Conservation (phyloP, 2,113 vertebrate genomes). For the Sceloporus undulatus region DNA sequence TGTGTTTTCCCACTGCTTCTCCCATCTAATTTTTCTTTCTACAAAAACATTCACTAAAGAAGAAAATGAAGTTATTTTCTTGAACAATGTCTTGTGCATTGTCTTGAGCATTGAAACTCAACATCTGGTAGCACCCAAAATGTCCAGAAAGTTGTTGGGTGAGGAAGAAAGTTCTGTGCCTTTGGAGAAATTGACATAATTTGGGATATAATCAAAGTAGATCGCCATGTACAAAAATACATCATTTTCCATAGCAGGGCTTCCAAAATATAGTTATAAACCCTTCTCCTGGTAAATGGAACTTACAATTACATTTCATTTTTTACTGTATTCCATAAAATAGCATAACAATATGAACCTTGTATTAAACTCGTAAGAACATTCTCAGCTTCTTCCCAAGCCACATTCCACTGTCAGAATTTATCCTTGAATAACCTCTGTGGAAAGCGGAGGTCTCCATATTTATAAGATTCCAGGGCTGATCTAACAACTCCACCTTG, state of each 20-base stretch:
- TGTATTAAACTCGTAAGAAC: not conserved
- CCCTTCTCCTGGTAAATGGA: constrained; percentile 43
- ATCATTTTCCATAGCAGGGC: constrained; percentile 42
- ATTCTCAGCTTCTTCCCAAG: constrained; percentile 48
- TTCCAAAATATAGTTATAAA: constrained; percentile 65
- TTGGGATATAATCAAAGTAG: not conserved
- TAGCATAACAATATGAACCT: constrained; percentile 40
- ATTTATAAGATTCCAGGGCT: constrained; percentile 23
- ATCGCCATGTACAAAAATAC: not conserved
- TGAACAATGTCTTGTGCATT: not conserved
- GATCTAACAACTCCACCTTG: constrained; percentile 10
- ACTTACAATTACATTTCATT: constrained; percentile 35
- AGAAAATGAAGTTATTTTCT: not conserved
- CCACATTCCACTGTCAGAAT: constrained; percentile 22
- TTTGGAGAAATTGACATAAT: not conserved
- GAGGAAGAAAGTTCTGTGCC: not conserved
- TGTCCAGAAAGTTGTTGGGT: not conserved
- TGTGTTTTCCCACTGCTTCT: not conserved
- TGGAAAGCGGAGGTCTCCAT: not conserved
- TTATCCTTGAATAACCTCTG: constrained; percentile 29
- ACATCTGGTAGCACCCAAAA: not conserved
- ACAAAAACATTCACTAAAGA: not conserved
- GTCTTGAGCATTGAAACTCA: not conserved
- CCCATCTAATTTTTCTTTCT: not conserved
- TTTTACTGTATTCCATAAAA: constrained; percentile 35